Evolutionary conservation across 2,888 invertebrate species (phyloP).

Genomic region (Cordylochernes scorpioides): DNA sequence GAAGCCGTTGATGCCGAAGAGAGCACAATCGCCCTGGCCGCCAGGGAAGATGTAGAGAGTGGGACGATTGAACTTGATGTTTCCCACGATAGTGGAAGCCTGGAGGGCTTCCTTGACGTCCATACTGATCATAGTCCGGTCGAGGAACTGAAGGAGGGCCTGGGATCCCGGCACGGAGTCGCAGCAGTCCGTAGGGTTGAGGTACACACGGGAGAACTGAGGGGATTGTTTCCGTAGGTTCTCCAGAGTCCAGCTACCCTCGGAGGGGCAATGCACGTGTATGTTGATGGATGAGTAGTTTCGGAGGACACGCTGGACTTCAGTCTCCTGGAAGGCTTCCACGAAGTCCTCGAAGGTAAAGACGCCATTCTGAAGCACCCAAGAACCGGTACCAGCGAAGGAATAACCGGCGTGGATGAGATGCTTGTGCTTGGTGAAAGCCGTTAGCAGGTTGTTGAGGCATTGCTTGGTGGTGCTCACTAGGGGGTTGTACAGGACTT

Average conservation of each 20-base stretch:
- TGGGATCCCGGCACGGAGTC: constrained; percentile 45
- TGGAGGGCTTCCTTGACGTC: constrained; percentile 56
- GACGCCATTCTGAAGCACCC: constrained; percentile 88
- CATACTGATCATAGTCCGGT: constrained; percentile 46
- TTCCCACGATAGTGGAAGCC: constrained; percentile 80
- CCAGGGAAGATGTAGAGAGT: constrained; percentile 87
- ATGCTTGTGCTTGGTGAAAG: constrained; percentile 75
- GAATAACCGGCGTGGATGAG: constrained; percentile 86
- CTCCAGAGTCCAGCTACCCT: constrained; percentile 51
- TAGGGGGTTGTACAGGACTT: constrained; percentile 83
- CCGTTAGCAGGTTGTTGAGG: constrained; percentile 70
- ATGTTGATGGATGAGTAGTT: constrained; percentile 63
- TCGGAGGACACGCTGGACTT: constrained; percentile 69
- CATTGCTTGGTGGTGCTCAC: constrained; percentile 78
- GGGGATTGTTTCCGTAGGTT: constrained; percentile 29
- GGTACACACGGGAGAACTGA: constrained; percentile 17
- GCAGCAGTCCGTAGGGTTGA: constrained; percentile 63
- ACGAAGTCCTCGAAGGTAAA: constrained; percentile 70
- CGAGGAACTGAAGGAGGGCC: constrained; percentile 48
- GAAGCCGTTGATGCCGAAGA: constrained; percentile 88
- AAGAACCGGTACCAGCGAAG: constrained; percentile 76
- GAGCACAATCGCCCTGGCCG: constrained; percentile 81
- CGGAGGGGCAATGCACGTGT: constrained; percentile 58
- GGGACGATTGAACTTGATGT: constrained; percentile 67
- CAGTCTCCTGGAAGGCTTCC: constrained; percentile 68